Evolutionary conservation across 2,797 vertebrate species (phyloP).

Genomic region (Hydrolagus colliei): DNA sequence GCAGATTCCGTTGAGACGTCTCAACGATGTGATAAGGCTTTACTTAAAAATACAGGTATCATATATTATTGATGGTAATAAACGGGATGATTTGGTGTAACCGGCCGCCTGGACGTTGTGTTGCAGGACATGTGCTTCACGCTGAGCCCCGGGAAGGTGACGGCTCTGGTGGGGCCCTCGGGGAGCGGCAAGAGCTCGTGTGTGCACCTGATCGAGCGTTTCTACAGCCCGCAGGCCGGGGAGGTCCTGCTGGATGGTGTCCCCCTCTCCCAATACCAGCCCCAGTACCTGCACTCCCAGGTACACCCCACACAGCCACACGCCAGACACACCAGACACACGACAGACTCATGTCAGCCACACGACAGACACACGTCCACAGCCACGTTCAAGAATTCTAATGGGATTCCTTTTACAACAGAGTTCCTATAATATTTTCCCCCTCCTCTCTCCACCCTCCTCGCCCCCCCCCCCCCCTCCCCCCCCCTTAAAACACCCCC

Average conservation of each 20-base stretch:
- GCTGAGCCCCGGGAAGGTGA: not conserved
- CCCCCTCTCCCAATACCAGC: not conserved
- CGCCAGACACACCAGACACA: too few species aligned
- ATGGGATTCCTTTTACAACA: too few species aligned
- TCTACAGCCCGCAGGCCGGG: constrained; percentile 67
- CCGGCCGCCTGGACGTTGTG: not conserved
- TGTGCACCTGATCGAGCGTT: constrained; percentile 86
- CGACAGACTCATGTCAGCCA: too few species aligned
- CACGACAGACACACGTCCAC: too few species aligned
- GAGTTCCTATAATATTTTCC: too few species aligned
- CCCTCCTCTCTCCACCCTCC: too few species aligned
- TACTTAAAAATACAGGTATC: not conserved
- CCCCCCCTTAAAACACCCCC: too few species aligned
- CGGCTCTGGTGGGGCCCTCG: constrained; percentile 81
- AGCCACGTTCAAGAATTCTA: too few species aligned
- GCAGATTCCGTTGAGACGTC: too few species aligned
- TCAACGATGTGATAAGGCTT: too few species aligned
- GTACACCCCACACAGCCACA: too few species aligned
- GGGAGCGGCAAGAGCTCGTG: constrained; percentile 95
- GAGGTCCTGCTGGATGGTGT: not conserved
- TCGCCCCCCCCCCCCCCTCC: too few species aligned
- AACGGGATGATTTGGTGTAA: not conserved
- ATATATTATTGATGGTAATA: not conserved
- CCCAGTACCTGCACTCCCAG: not conserved
- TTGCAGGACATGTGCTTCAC: not conserved